Percentiles rank a stretch among this genome's conserved stretches.
Evolutionary conservation across 2,113 vertebrate genomes (phyloP).

Genomic region (Phyllopteryx taeniolatus): DNA sequence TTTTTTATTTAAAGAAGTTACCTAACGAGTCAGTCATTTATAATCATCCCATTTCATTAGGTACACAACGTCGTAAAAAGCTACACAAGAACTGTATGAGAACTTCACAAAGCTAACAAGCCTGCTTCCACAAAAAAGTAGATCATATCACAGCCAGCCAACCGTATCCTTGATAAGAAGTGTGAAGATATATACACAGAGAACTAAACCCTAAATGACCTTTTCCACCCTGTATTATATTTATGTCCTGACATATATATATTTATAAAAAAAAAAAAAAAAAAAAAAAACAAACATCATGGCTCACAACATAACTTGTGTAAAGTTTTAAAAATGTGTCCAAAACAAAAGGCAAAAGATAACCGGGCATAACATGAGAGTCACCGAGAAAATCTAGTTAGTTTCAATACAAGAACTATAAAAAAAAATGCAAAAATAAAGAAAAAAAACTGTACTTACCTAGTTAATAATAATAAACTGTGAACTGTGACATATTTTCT

Average conservation of each 20-base stretch:
- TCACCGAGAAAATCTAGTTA: not conserved
- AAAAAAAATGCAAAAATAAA: not conserved
- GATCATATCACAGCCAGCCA: no score
- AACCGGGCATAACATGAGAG: not conserved
- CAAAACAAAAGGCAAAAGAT: not conserved
- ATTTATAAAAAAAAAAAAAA: no score
- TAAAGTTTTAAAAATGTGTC: no score
- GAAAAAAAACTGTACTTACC: not conserved
- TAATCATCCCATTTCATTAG: not conserved
- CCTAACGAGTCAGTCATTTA: not conserved
- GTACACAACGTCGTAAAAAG: not conserved
- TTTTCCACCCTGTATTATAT: not conserved
- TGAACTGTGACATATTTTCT: no score
- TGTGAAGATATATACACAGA: not conserved
- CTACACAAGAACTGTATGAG: not conserved
- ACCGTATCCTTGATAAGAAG: not conserved
- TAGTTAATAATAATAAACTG: no score
- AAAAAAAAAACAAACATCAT: no score
- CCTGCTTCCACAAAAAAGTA: no score
- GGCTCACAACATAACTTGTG: not conserved
- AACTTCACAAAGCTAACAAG: no score
- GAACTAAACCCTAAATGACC: not conserved
- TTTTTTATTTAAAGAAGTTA: not conserved
- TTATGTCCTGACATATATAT: no score
- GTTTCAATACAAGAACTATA: not conserved